phyloP scores from a whole-genome alignment of 1,140 invertebrate genomes.

The Anagrus nilaparvatae region DNA sequence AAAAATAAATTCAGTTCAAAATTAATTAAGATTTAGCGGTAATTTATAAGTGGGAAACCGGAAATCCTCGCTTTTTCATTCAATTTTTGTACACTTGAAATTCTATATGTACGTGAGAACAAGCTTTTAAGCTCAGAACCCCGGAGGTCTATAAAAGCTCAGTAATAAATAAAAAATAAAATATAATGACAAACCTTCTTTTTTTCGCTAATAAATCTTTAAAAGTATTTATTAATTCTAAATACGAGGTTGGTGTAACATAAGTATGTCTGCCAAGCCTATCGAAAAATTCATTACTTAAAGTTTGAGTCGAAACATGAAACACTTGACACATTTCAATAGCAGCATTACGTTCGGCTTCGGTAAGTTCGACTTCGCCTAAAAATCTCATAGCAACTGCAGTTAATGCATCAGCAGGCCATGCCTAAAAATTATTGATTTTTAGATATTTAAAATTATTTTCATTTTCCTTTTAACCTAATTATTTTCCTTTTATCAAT shows the following conservation, averaged over 20 bases:
- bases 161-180: slow-evolving; percentile 5
- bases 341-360: slow-evolving; percentile 56
- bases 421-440: slow-evolving; percentile 54
- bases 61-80: too few relatives aligned
- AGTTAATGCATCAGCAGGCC: slow-evolving; percentile 87
- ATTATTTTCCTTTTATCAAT: slow-evolving; percentile 15
- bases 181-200: slow-evolving; percentile 42
- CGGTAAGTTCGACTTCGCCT: slow-evolving; percentile 71
- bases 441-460: slow-evolving; percentile 7
- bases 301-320: slow-evolving; percentile 70
- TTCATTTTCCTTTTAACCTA: background rate
- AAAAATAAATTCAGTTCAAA: background rate
- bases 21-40: slow-evolving; percentile 13
- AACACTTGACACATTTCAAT: slow-evolving; percentile 87
- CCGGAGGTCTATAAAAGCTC: background rate
- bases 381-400: slow-evolving; percentile 85
- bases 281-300: slow-evolving; percentile 64
- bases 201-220: slow-evolving; percentile 72
- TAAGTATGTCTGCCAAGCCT: slow-evolving; percentile 72
- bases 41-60: slow-evolving; percentile 6
- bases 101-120: background rate
- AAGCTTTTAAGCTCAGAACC: background rate
- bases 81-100: too few relatives aligned
- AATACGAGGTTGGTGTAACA: slow-evolving; percentile 88
- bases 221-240: slow-evolving; percentile 86